A percentile compares a stretch with the other conserved stretches of the same genome.
These are phyloP conservation scores for Psilopsiagon aurifrons DNA, from an alignment of 2,113 vertebrate genomes.

Conservation along the genomic window DNA sequence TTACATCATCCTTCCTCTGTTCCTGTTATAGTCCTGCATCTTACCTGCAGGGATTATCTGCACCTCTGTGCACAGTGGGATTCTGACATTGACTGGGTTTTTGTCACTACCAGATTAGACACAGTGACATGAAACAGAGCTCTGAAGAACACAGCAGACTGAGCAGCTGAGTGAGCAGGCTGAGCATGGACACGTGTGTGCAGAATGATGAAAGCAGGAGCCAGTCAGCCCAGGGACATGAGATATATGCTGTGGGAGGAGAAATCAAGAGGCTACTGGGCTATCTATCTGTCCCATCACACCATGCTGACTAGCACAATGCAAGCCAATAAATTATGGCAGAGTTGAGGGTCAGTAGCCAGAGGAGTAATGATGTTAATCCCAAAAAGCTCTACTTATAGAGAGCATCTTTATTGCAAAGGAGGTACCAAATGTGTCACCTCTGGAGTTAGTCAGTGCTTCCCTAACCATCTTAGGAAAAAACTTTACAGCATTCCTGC, in stretches of 20 bases:
- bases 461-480: background rate
- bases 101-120: background rate
- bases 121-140: background rate
- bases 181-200: background rate
- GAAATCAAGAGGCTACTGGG: background rate
- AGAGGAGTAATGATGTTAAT: background rate
- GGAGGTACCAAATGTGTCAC: background rate
- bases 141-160: background rate
- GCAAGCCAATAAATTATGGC: background rate
- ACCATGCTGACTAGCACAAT: background rate
- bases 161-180: background rate
- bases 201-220: background rate
- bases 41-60: background rate
- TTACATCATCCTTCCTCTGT: background rate
- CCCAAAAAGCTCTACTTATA: background rate
- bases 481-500: background rate
- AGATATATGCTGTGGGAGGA: rapidly evolving
- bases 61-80: background rate
- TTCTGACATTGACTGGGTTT: background rate
- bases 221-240: background rate
- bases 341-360: background rate
- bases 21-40: background rate
- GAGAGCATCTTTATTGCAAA: background rate
- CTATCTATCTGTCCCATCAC: background rate
- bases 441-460: conserved; percentile 22